Evolutionary conservation across 2,113 vertebrate genomes (phyloP).

Genomic region (Charina bottae): DNA sequence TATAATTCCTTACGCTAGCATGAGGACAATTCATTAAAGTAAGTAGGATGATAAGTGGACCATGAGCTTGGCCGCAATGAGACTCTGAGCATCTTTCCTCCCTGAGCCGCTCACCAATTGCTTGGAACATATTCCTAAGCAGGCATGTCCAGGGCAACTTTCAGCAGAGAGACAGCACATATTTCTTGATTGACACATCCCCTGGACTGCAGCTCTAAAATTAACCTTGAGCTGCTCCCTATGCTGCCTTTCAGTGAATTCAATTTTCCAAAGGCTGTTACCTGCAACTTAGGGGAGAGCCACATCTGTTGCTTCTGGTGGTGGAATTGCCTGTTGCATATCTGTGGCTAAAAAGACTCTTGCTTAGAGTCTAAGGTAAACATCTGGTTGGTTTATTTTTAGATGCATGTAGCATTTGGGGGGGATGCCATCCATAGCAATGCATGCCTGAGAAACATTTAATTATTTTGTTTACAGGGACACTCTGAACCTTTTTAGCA

Average conservation of each 20-base stretch:
- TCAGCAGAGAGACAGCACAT: slow-evolving; percentile 40
- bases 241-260: slow-evolving; percentile 31
- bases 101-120: slow-evolving; percentile 41
- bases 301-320: slow-evolving; percentile 18
- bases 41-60: neutral
- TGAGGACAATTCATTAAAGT: neutral
- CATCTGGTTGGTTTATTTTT: neutral
- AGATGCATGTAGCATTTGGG: neutral
- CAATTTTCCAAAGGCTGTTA: neutral
- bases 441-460: neutral
- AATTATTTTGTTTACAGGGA: slow-evolving; percentile 25
- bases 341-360: neutral
- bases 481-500: neutral
- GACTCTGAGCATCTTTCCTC: neutral
- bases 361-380: neutral
- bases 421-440: neutral
- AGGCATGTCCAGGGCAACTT: slow-evolving; percentile 38
- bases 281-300: neutral
- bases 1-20: neutral
- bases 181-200: slow-evolving; percentile 50
- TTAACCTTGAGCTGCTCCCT: slow-evolving; percentile 41
- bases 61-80: neutral
- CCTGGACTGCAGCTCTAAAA: slow-evolving; percentile 20
- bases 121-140: slow-evolving; percentile 47
- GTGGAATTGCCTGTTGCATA: slow-evolving; percentile 24